phyloP scores from a whole-genome alignment of 53 echinoderm and acorn worm genomes.

The Hippasteria phrygiana region DNA sequence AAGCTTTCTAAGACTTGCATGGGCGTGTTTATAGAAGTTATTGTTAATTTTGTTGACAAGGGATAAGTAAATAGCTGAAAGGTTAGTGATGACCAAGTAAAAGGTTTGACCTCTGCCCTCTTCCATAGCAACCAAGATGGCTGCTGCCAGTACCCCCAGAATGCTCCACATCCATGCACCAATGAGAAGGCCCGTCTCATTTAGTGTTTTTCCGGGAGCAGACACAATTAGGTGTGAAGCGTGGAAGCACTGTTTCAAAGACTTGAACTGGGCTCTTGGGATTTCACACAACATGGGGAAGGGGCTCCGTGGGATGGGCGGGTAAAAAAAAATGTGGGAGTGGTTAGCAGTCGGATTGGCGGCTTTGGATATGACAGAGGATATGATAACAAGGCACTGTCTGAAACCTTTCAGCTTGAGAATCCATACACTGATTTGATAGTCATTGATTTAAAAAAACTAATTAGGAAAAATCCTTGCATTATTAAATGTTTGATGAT shows the following conservation, averaged over 20 bases:
- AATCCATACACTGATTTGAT: too few relatives aligned
- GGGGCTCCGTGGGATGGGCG: background rate
- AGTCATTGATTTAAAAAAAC: too few relatives aligned
- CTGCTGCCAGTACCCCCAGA: background rate
- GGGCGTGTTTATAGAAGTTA: too few relatives aligned
- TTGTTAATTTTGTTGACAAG: background rate
- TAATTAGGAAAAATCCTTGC: too few relatives aligned
- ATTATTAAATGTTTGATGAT: too few relatives aligned
- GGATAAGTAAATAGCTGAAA: constrained; percentile 9
- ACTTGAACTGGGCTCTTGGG: constrained; percentile 46
- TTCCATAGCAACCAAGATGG: constrained; percentile 64
- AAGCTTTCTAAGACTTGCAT: too few relatives aligned
- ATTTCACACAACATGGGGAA: constrained; percentile 46
- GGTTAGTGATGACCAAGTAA: constrained; percentile 95
- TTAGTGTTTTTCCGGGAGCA: constrained; percentile 65
- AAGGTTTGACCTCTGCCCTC: constrained; percentile 84
- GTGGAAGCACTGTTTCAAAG: constrained; percentile 28
- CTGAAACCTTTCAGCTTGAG: constrained; percentile 54
- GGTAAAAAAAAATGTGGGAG: background rate
- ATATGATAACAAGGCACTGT: constrained; percentile 34
- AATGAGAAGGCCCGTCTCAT: constrained; percentile 25
- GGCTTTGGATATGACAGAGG: constrained; percentile 51
- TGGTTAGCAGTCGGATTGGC: background rate
- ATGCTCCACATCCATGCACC: constrained; percentile 46
- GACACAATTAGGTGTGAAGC: constrained; percentile 40